Conservation (phyloP, 1,140 invertebrate genomes). For the Orchestia grillus region DNA sequence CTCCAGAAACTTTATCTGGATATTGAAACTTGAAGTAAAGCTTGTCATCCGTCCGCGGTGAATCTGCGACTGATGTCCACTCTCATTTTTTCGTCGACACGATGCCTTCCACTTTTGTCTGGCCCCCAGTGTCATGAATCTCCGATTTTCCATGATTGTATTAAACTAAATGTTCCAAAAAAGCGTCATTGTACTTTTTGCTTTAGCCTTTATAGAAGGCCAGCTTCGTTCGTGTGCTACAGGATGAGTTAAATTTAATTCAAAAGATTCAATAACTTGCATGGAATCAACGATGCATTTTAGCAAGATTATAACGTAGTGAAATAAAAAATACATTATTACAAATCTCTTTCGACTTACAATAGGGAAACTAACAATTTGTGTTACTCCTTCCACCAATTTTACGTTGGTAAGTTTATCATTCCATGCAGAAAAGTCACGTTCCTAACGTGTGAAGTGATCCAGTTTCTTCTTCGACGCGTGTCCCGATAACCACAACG, state of each 20-base stretch:
- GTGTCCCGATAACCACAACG: too few relatives aligned
- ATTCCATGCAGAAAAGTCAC: too few relatives aligned
- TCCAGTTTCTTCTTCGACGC: too few relatives aligned
- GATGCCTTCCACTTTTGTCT: not conserved
- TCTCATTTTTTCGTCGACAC: not conserved
- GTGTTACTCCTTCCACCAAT: too few relatives aligned
- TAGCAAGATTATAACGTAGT: too few relatives aligned
- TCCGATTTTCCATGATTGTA: not conserved
- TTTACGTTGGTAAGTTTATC: too few relatives aligned
- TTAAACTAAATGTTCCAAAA: not conserved
- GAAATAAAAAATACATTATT: too few relatives aligned
- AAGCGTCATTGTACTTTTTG: not conserved
- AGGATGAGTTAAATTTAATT: not conserved
- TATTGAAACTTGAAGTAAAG: slow-evolving; percentile 45
- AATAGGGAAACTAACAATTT: too few relatives aligned
- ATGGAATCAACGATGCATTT: not conserved
- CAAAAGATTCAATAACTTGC: not conserved
- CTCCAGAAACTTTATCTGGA: slow-evolving; percentile 20
- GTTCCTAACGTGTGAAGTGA: too few relatives aligned
- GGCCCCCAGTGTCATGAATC: not conserved
- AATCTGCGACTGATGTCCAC: slow-evolving; percentile 5
- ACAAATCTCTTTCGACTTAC: too few relatives aligned
- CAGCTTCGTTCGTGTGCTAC: not conserved
- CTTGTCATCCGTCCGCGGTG: slow-evolving; percentile 24
- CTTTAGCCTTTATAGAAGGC: not conserved